Evolutionary conservation across 2,797 vertebrate species (phyloP), one percentile per base, ranked within the genome.

Genomic region (Adelosebastes latens): DNA sequence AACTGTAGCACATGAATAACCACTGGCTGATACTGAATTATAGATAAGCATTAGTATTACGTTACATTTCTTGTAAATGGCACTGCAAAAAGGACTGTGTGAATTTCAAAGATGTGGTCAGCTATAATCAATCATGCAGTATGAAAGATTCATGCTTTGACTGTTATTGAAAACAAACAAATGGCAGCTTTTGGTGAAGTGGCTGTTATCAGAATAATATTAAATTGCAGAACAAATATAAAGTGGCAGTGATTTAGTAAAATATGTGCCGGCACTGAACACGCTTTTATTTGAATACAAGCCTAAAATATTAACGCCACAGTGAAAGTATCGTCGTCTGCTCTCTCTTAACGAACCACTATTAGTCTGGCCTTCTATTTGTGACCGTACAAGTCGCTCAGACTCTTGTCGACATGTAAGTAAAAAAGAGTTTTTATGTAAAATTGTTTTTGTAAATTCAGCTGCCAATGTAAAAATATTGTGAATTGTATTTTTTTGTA

Each of bases 401-500:
- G 83, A 89, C 79, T 89, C 85, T 85, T 87, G 82, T 93, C 91
- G 81, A 93, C 87, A 89, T 91, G 89, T 94, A 92, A 92, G 88
- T 89, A 77, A 59, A 69, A 69, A 73, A 27, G 10, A 68, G 63
- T 89, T 93, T 94, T 91, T 91, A 91, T 94, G 93, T 95, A 92
- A 92, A 95, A 82, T 85, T 92, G 88, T 95, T 96, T 96, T 96
- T 96, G 94, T 96, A 95, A 94, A 95, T 95, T 94, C 93, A 94
- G 93, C 94, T 96, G 94, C 94, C 95, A 95, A 91, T 96, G 95
- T 96, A 95, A 90, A 94, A 94, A 92, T 90, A 90, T 95, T 94
- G 93, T 95, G 92, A 95, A 96, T 81, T 94, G 94, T 95, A 95
- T 94, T 95, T 94, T 87, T 95, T 94, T 95, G 94, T 96, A 95